A percentile compares a stretch with the other conserved stretches of the same genome.
These are phyloP conservation scores for Ataeniobius toweri DNA, from an alignment of 2,797 vertebrate species.

Conservation along the genomic window DNA sequence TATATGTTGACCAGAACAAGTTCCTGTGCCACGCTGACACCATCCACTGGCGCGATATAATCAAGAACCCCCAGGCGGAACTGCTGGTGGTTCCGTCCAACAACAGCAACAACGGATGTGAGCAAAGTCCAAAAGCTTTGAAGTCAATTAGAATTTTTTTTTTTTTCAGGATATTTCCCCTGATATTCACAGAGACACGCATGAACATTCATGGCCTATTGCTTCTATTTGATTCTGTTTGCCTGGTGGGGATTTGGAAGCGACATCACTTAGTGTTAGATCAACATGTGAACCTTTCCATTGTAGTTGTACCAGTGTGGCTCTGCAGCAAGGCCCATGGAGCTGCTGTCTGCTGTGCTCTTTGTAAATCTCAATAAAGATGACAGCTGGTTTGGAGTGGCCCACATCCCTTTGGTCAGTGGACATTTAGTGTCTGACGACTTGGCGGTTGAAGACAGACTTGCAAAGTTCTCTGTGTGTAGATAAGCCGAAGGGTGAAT, in stretches of 20 bases:
- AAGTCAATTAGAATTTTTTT: not conserved
- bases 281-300: conserved; percentile 61
- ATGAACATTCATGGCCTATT: conserved; percentile 18
- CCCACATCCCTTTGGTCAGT: conserved; percentile 42
- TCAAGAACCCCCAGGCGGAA: conserved; percentile 92
- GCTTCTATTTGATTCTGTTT: conserved; percentile 47
- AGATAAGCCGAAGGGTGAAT: conserved; percentile 20
- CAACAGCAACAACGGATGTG: conserved; percentile 89
- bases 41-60: conserved; percentile 97
- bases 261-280: conserved; percentile 71
- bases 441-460: conserved; percentile 33
- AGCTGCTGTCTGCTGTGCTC: conserved; percentile 55
- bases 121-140: conserved; percentile 48
- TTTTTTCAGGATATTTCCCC: not conserved
- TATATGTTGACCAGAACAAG: conserved; percentile 97
- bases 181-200: not conserved
- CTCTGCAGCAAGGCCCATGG: conserved; percentile 67
- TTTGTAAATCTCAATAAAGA: conserved; percentile 66
- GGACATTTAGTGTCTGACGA: conserved; percentile 59
- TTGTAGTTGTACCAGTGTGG: conserved; percentile 33
- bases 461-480: conserved; percentile 43
- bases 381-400: conserved; percentile 71
- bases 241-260: conserved; percentile 60
- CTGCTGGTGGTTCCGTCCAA: conserved; percentile 94
- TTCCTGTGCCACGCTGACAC: conserved; percentile 96